Conservation (phyloP, 2,797 vertebrate species). For the Brotula barbata region DNA sequence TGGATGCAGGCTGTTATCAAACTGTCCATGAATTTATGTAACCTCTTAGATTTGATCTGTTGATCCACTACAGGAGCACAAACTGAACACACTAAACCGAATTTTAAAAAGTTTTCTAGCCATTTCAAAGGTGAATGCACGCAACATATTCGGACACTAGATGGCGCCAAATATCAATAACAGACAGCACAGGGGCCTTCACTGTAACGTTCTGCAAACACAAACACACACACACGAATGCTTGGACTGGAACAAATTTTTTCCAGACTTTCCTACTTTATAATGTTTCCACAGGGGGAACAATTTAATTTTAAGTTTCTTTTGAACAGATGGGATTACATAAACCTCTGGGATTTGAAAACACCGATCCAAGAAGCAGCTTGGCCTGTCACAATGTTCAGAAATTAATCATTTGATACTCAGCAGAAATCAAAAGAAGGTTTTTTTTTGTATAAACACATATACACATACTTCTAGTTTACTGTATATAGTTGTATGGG, state of each 20-base stretch:
- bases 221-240: constrained; percentile 1
- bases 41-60: no score
- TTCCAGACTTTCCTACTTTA: constrained; percentile 26
- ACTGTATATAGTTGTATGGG: no score
- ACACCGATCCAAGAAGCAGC: not conserved
- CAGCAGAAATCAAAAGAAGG: not conserved
- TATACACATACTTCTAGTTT: no score
- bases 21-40: no score
- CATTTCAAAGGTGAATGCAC: not conserved
- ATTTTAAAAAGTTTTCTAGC: constrained; percentile 3
- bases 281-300: constrained; percentile 26
- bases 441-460: no score
- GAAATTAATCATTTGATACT: constrained; percentile 5
- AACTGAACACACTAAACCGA: not conserved
- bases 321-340: constrained; percentile 34
- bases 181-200: not conserved
- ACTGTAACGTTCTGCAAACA: not conserved
- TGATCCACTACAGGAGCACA: no score
- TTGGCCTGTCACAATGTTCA: not conserved
- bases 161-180: constrained; percentile 39
- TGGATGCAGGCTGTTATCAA: no score
- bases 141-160: constrained; percentile 15
- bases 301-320: constrained; percentile 40
- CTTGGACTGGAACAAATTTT: constrained; percentile 34
- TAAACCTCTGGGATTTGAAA: constrained; percentile 49